A percentile compares a stretch with the other conserved stretches of the same genome.
phyloP scores from a whole-genome alignment of 2,113 vertebrate genomes.

The rabbit (Oryctolagus cuniculus) region mOryCun1.1 NC_091441.1:77535501-77536000 shows the following conservation, averaged over 20 bases:
- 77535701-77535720: neutral
- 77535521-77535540: neutral
- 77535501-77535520: neutral
- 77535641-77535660: neutral
- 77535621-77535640: neutral
- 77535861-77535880: neutral
- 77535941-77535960: neutral
- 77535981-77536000: neutral
- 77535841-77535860: neutral
- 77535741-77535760: neutral
- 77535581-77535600: neutral
- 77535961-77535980: neutral
- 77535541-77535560: neutral
- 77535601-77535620: neutral
- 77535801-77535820: slow-evolving; percentile 29
- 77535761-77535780: slow-evolving; percentile 75
- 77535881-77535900: neutral
- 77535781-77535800: slow-evolving; percentile 76
- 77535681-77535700: neutral
- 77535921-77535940: neutral
- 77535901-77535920: neutral
- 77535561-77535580: slow-evolving; percentile 18
- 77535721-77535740: neutral
- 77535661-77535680: neutral
- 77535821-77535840: neutral